Conservation (phyloP, 1,140 invertebrate genomes). For the Drosophila biarmipes region DNA sequence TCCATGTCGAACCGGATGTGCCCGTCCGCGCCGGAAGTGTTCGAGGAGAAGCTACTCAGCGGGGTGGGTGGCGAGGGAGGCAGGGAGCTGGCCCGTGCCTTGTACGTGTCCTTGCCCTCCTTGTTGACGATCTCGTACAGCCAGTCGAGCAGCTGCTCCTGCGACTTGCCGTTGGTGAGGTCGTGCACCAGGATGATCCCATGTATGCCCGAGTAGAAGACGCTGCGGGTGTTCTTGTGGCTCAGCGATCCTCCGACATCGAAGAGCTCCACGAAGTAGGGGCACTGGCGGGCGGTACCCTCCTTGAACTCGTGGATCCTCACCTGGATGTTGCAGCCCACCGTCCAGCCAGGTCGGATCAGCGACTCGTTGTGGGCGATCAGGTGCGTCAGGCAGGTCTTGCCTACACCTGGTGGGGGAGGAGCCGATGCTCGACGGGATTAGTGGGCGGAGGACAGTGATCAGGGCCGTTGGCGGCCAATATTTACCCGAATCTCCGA, state of each 20-base stretch:
- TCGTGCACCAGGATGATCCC: conserved; percentile 98
- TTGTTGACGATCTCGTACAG: conserved; percentile 94
- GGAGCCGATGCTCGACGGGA: background rate
- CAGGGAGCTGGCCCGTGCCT: conserved; percentile 30
- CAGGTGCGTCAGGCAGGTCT: conserved; percentile 96
- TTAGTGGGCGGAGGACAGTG: background rate
- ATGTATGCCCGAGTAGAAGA: conserved; percentile 97
- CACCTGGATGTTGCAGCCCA: conserved; percentile 97
- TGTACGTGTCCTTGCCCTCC: conserved; percentile 86
- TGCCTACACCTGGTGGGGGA: conserved; percentile 91
- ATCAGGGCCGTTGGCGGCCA: background rate
- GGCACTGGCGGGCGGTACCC: conserved; percentile 95
- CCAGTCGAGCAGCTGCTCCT: conserved; percentile 97
- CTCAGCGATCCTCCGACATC: conserved; percentile 97
- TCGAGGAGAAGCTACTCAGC: conserved; percentile 12
- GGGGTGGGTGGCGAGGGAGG: conserved; percentile 45
- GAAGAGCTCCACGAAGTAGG: conserved; percentile 98
- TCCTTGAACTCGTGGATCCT: conserved; percentile 98
- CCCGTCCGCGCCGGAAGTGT: conserved; percentile 65
- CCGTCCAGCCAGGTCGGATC: conserved; percentile 94
- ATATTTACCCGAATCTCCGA: conserved; percentile 94
- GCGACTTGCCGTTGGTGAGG: conserved; percentile 97
- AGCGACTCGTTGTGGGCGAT: conserved; percentile 95
- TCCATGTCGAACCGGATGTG: conserved; percentile 94
- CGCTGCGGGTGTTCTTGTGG: conserved; percentile 95